Evolutionary conservation across 2,888 invertebrate species (phyloP), one percentile per base, ranked within the genome.

Genomic region (Endomychus coccineus): DNA sequence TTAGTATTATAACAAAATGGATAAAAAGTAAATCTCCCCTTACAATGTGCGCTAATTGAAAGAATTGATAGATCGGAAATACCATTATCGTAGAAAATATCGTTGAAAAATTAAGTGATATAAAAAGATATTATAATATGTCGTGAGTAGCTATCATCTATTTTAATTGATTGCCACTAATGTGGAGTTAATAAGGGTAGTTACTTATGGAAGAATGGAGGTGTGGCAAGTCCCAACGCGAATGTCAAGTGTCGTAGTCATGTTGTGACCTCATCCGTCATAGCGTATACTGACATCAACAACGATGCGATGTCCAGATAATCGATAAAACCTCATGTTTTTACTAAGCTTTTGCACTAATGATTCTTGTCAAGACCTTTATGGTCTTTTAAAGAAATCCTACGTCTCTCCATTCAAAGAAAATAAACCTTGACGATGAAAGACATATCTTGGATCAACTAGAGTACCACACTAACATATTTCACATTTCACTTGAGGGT

Each of bases 201-300:
- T 35, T 44, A 28, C 30, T 17, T 32, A 36, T 34, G 29, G 34
- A 27, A 35, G n/a, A 27, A 12, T 17, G 39, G 30, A 38, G 44
- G 41, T 35, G 45, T 37, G 44, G 45, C 35, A 12, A 16, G 37
- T 46, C 45, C 48, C 46, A 42, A 34, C 38, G 45, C 39, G 44
- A 48, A 42, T 40, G 21, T 19, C 21, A 19, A 19, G 21, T 19
- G 21, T 19, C 21, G 21, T 7, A 36, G 44, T 45, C 44, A 45
- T 44, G 45, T 44, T 45, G 42, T 52, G 49, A 50, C 48, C 49
- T 48, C 50, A 50, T 52, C 50, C 51, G 21, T 19, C 50, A 50
- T 50, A 43, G 43, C 40, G 33, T 38, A 36, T 36, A 27, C 46
- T 44, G 48, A 50, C 52, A 48, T 46, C 43, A 39, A 49, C 51